These are phyloP conservation scores for Xiphorhynchus erythropygius DNA, from an alignment of 2,797 vertebrate genomes.

Conservation along the genomic window DNA sequence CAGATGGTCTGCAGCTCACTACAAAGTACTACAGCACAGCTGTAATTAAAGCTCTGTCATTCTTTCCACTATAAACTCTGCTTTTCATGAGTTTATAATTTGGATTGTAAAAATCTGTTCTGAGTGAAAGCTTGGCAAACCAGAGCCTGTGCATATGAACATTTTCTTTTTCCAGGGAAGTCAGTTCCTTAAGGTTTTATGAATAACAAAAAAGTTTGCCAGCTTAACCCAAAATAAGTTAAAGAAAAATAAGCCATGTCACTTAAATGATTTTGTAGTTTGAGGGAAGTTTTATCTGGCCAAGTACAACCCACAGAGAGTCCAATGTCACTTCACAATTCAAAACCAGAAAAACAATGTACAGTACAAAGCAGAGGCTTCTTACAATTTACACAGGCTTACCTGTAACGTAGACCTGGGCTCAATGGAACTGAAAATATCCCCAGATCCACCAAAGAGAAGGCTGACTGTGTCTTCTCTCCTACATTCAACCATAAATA, in stretches of 20 bases:
- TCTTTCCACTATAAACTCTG: conserved; percentile 43
- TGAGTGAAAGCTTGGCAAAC: neutral
- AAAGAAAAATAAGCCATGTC: neutral
- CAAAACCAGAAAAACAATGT: neutral
- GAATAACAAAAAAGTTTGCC: neutral
- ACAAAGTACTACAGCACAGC: neutral
- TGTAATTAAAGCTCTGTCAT: conserved; percentile 33
- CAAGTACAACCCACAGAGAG: neutral
- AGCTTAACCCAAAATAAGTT: conserved; percentile 1
- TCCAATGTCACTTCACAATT: neutral
- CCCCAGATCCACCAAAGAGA: neutral
- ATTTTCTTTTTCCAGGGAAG: neutral
- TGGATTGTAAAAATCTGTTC: conserved; percentile 39
- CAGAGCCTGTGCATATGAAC: neutral
- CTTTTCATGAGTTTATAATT: conserved; percentile 43
- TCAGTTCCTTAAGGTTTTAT: neutral
- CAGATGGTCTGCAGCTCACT: neutral
- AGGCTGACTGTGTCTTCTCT: neutral
- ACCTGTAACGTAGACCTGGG: neutral
- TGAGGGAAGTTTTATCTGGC: neutral
- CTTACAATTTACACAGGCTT: neutral
- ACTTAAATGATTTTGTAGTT: neutral
- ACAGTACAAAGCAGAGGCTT: neutral
- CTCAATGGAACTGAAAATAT: neutral
- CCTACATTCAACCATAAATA: neutral